phyloP scores from a whole-genome alignment of 2,888 invertebrate species.

The Drosophila subquinaria region DNA sequence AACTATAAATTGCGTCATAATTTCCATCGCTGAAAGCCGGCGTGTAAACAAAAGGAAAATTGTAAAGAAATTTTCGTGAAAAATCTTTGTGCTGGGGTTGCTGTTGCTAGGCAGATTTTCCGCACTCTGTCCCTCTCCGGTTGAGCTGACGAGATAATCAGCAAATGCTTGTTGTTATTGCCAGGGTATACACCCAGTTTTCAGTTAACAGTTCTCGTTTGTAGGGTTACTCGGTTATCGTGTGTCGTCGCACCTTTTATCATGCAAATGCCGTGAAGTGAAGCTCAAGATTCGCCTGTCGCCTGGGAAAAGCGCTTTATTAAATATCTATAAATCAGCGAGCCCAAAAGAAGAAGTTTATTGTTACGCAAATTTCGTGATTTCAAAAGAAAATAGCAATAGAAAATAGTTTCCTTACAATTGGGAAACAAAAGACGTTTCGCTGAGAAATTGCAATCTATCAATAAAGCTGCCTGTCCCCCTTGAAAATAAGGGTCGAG shows the following conservation, averaged over 20 bases:
- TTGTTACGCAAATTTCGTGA: slow-evolving; percentile 74
- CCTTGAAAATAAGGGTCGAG: slow-evolving; percentile 27
- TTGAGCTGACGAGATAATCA: slow-evolving; percentile 56
- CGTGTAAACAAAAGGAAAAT: slow-evolving; percentile 44
- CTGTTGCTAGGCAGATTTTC: slow-evolving; percentile 3
- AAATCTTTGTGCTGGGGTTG: slow-evolving; percentile 54
- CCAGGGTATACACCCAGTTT: slow-evolving; percentile 37
- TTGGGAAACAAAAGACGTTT: slow-evolving; percentile 64
- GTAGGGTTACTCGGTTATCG: slow-evolving; percentile 5
- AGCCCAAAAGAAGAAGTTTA: slow-evolving; percentile 52
- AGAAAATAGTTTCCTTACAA: slow-evolving; percentile 52
- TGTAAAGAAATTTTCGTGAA: slow-evolving; percentile 39
- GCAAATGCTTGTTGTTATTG: slow-evolving; percentile 53
- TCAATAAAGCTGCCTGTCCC: slow-evolving; percentile 70
- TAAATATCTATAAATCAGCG: slow-evolving; percentile 78
- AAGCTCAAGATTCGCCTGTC: slow-evolving; percentile 30
- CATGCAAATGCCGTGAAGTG: slow-evolving; percentile 40
- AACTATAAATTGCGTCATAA: slow-evolving; percentile 81
- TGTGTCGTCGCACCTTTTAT: slow-evolving; percentile 37
- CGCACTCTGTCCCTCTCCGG: neutral
- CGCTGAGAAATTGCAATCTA: slow-evolving; percentile 75
- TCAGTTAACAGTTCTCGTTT: neutral
- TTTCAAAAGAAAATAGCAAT: slow-evolving; percentile 13
- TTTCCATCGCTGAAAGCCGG: slow-evolving; percentile 60
- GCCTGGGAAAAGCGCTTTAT: slow-evolving; percentile 77